A percentile compares a stretch with the other conserved stretches of the same genome.
phyloP scores from a whole-genome alignment of 2,113 vertebrate species.

The Pseudois nayaur region DNA sequence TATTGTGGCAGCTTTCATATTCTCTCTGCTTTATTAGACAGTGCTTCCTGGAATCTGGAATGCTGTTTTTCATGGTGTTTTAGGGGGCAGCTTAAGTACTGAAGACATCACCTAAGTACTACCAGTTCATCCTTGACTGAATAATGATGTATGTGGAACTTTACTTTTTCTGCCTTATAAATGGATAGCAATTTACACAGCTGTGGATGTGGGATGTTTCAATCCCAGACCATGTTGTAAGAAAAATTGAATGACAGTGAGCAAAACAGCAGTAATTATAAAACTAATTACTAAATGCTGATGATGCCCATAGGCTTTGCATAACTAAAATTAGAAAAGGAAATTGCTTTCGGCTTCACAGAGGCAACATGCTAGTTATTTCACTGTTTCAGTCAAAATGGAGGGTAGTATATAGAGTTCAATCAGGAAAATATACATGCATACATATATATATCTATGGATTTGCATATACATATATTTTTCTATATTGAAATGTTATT shows the following conservation, averaged over 20 bases:
- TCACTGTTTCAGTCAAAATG: constrained; percentile 87
- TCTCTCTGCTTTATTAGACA: background rate
- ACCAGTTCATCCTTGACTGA: constrained; percentile 82
- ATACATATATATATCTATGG: constrained; percentile 58
- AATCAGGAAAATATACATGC: constrained; percentile 75
- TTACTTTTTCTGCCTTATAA: constrained; percentile 90
- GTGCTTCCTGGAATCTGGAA: constrained; percentile 54
- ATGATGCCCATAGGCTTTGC: constrained; percentile 99
- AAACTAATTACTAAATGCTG: constrained; percentile 99
- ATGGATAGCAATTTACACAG: constrained; percentile 94
- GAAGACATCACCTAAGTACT: constrained; percentile 80
- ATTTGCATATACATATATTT: constrained; percentile 79
- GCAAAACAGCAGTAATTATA: constrained; percentile 99
- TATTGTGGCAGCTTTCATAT: background rate
- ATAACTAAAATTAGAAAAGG: constrained; percentile 99
- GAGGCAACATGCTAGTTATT: constrained; percentile 88
- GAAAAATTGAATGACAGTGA: constrained; percentile 98
- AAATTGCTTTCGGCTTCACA: constrained; percentile 99
- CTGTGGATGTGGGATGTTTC: constrained; percentile 97
- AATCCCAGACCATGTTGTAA: constrained; percentile 95
- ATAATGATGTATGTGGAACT: constrained; percentile 86
- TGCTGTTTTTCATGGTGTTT: constrained; percentile 68
- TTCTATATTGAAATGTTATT: constrained; percentile 73
- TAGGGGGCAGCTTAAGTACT: constrained; percentile 74
- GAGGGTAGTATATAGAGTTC: constrained; percentile 83